Base-by-base conservation (phyloP, 2,113 vertebrate species). In the Struthidea cinerea region DNA sequence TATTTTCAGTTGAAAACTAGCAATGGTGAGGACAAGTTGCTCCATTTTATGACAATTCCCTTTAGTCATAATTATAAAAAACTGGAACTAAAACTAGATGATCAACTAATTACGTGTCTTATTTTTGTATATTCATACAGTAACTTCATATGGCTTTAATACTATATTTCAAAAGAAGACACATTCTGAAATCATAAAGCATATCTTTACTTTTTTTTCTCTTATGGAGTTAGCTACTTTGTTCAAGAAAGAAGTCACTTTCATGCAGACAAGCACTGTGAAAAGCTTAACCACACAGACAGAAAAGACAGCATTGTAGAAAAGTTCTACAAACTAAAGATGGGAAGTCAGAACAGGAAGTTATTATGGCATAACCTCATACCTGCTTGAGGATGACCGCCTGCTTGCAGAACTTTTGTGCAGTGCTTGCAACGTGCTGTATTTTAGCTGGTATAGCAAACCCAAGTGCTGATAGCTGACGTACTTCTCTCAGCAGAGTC, bases 351-450 rank as follows among this genome's bases (percentile, higher is more conserved):
- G 52, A 91, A 89, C 3, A 92, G 22, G 4, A 64, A 63, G 20
- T 47, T 47, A 56, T 52, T 63, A 63, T n/a, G 44, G 56, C 24
- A 89, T 37, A 39, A 90, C 63, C 37, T 69, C 71, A 32, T 96
- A 98, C 98, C 98, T 99, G 99, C 97, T 99, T 99, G 50, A 99
- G 98, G 96, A 99, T 98, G 92, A 99, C 96, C 0, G 99, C 99
- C 96, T 99, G 99, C 96, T 99, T 98, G 98, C 98, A 99, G 97
- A 99, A 99, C 88, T 98, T 99, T 18, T 99, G 99, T 15, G 99
- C 99, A 32, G 98, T 98, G 73, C 97, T 98, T 86, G 99, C 98
- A 61, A 98, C 97, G 81, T 98, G 98, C 71, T 99, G 99, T 94
- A 99, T 99, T 97, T 99, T 99, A 70, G 98, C 97, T 61, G 99